These are phyloP conservation scores for Morone saxatilis DNA, from an alignment of 2,113 vertebrate species.

Conservation along the genomic window DNA sequence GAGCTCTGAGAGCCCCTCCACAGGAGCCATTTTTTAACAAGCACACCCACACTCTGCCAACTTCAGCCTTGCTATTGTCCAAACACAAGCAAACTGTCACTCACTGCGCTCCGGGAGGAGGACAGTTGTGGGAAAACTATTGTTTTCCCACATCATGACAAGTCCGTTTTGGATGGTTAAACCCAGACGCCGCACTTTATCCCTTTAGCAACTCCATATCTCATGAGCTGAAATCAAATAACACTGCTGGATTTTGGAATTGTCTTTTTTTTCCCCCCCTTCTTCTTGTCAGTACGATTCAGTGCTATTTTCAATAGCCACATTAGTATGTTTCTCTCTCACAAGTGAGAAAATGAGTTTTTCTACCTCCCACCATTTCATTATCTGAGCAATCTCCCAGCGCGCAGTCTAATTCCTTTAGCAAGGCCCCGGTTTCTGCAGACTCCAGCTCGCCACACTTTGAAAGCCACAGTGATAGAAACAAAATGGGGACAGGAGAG, in stretches of 20 bases:
- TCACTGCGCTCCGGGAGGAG: conserved; percentile 52
- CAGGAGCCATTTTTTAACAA: conserved; percentile 74
- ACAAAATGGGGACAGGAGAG: conserved; percentile 76
- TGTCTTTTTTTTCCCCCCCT: conserved; percentile 17
- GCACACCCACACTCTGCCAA: conserved; percentile 76
- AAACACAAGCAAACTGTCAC: conserved; percentile 66
- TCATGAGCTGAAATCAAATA: conserved; percentile 61
- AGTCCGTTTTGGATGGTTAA: conserved; percentile 52
- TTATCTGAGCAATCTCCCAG: conserved; percentile 81
- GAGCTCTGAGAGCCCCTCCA: conserved; percentile 69
- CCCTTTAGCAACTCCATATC: conserved; percentile 50
- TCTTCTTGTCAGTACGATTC: conserved; percentile 54
- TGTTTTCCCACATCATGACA: conserved; percentile 44
- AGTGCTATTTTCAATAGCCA: conserved; percentile 66
- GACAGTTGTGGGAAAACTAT: conserved; percentile 63
- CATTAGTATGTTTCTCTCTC: conserved; percentile 73
- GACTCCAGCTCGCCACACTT: conserved; percentile 38
- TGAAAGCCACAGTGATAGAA: conserved; percentile 63
- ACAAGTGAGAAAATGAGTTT: conserved; percentile 79
- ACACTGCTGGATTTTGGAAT: conserved; percentile 48
- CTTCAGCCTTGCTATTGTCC: conserved; percentile 74
- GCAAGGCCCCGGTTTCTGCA: conserved; percentile 66
- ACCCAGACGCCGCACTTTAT: conserved; percentile 31
- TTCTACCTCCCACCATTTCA: conserved; percentile 82
- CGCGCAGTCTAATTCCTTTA: conserved; percentile 75